Conservation (phyloP, 2,797 vertebrate genomes). For the Channallabes apus region DNA sequence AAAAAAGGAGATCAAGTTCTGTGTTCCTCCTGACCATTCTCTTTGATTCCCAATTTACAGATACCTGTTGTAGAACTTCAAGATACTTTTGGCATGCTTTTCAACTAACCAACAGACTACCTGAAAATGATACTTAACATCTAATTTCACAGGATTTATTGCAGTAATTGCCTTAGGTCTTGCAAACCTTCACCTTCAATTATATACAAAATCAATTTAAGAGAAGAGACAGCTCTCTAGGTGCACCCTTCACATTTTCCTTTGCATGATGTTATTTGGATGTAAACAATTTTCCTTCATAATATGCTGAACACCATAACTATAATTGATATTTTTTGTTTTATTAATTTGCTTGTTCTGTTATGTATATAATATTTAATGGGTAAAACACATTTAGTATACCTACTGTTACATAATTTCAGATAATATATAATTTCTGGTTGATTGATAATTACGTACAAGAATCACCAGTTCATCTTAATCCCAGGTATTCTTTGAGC, state of each 20-base stretch:
- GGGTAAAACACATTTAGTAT: constrained; percentile 17
- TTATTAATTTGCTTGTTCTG: constrained; percentile 46
- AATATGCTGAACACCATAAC: constrained; percentile 53
- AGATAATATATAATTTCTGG: constrained; percentile 58
- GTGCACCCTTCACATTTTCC: constrained; percentile 48
- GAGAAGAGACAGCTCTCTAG: constrained; percentile 31
- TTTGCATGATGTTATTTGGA: constrained; percentile 61
- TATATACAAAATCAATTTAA: constrained; percentile 15
- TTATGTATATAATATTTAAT: constrained; percentile 39
- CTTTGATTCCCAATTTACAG: constrained; percentile 31
- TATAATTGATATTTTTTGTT: constrained; percentile 31
- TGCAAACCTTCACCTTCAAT: not conserved
- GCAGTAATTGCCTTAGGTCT: not conserved
- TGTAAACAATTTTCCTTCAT: constrained; percentile 42
- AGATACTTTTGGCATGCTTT: not conserved
- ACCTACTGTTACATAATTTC: constrained; percentile 18
- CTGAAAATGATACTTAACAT: constrained; percentile 1
- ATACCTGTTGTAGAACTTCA: constrained; percentile 7
- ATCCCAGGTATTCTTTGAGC: constrained; percentile 60
- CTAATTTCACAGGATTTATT: not conserved
- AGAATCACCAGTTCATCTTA: constrained; percentile 63
- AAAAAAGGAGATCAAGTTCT: constrained; percentile 34
- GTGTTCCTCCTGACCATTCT: constrained; percentile 29
- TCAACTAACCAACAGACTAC: not conserved
- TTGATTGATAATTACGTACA: constrained; percentile 59